Evolutionary conservation across 1,140 invertebrate genomes (phyloP), one percentile per base, ranked within the genome.

Genomic region (Metopolophium dirhodum): DNA sequence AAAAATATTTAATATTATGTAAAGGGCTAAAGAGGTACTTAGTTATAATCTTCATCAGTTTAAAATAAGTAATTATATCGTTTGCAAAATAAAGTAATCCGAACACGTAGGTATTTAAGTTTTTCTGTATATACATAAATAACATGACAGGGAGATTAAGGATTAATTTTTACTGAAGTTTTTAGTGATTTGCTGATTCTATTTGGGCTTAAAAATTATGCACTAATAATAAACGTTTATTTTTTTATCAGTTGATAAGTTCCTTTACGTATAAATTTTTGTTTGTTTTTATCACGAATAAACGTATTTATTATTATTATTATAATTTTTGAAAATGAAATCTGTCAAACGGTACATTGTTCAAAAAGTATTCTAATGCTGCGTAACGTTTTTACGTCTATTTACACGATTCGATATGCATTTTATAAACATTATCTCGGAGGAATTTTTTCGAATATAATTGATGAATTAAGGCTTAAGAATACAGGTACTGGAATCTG

Each of bases 321-420:
- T 30, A 87, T n/a, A 1, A n/a, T 23, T 35, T 88, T 88, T 88
- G n/a, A 88, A 51, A 88, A 88, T 88, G 37, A 51, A 51, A 49
- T 88, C 86, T 23, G 86, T 51, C n/a, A 88, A 88, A 88, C 30
- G n/a, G 20, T 54, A 88, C 54, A 88, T 88, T 51, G n/a, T 51
- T 51, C 30, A 35, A 51, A 88, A 51, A 20, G 26, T 49, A 49
- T 88, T 88, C 7, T 51, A 51, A n/a, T 7, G 47, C 47, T 49
- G 7, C 22, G 7, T 54, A 90, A 1, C 35, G 22, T 30, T 22
- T 61, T 41, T 3, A 45, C 54, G 14, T 68, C 57, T 68, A 26
- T 90, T 90, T 54, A 57, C 14, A 90, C 30, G 8, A 57, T 90
- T 37, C 41, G 30, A 37, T 61, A 90, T 89, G 47, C 87, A 37